Conservation (phyloP, 2,113 vertebrate genomes). For the Bufo gargarizans region DNA sequence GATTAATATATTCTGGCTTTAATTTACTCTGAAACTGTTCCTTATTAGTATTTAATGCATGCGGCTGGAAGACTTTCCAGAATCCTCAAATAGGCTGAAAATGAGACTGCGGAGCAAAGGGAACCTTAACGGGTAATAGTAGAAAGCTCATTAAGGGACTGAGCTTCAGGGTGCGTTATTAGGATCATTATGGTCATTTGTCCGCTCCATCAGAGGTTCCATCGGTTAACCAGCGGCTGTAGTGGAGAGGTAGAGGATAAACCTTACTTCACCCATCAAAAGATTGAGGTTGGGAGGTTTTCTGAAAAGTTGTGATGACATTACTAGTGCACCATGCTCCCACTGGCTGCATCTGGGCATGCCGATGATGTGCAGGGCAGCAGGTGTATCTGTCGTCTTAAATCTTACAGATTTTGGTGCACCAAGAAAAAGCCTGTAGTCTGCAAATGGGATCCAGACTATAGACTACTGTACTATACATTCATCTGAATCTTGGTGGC, state of each 20-base stretch:
- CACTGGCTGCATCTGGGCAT: no score
- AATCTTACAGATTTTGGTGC: no score
- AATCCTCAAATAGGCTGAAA: background rate
- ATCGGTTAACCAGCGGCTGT: background rate
- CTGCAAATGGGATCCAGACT: no score
- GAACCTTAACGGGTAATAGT: background rate
- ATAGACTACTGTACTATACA: background rate
- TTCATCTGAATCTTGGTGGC: background rate
- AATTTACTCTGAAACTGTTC: conserved; percentile 25
- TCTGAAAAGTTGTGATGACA: no score
- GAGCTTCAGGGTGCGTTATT: background rate
- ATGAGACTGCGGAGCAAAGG: background rate
- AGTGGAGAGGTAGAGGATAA: background rate
- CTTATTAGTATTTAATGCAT: conserved; percentile 15
- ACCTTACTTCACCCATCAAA: background rate
- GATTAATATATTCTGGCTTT: conserved; percentile 42
- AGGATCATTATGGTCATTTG: background rate
- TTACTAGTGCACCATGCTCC: no score
- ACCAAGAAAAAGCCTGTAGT: background rate
- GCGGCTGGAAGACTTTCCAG: background rate
- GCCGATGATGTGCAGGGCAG: no score
- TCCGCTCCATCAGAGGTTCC: background rate
- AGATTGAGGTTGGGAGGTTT: no score
- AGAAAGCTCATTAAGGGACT: background rate
- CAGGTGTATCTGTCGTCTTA: no score